Conservation (phyloP, 37 sponge, comb jelly and placozoan genomes). For the Haliclona indistincta region DNA sequence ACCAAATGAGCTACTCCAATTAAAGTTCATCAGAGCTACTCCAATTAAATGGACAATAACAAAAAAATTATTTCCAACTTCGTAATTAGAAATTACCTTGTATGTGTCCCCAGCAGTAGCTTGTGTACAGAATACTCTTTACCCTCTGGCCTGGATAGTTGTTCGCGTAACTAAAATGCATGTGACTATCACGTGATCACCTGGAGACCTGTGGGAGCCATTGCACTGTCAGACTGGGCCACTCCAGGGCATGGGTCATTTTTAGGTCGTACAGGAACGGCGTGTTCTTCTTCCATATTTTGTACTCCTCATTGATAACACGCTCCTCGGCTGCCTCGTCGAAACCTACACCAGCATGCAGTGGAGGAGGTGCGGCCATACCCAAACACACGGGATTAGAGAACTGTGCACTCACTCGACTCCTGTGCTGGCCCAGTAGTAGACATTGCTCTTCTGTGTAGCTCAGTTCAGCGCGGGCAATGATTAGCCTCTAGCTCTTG, state of each 20-base stretch:
- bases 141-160: conserved; percentile 89
- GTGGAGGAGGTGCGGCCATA: no score
- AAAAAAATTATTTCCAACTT: not conserved
- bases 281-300: conserved; percentile 99
- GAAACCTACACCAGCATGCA: no score
- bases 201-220: conserved; percentile 94
- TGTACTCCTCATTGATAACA: conserved; percentile 97
- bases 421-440: no score
- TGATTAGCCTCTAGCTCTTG: no score
- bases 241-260: conserved; percentile 97
- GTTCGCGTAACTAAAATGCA: no score
- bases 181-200: conserved; percentile 34
- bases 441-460: no score
- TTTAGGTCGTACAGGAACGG: conserved; percentile 98
- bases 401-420: no score
- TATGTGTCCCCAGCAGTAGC: conserved; percentile 97
- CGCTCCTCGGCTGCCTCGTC: conserved; percentile 95
- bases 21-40: conserved; percentile 97
- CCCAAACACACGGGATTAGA: no score
- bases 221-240: conserved; percentile 99
- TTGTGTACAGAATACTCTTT: conserved; percentile 92
- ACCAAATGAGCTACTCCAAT: conserved; percentile 96
- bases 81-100: no score
- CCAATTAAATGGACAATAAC: no score
- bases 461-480: no score